phyloP scores from a whole-genome alignment of 2,888 invertebrate species.

The Melolontha melolontha region DNA sequence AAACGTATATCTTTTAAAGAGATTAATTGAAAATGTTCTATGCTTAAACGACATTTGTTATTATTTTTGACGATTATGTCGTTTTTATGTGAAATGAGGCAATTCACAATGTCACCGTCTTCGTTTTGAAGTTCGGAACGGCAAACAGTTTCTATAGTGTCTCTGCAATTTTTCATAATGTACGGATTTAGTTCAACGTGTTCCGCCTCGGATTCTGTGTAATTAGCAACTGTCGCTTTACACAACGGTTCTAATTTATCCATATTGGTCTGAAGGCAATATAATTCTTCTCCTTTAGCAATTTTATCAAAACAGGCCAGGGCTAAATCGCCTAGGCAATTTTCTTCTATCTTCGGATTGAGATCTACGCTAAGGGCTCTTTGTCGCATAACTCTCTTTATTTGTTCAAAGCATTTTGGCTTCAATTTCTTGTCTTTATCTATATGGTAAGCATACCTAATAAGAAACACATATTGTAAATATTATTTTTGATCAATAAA shows the following conservation, averaged over 20 bases:
- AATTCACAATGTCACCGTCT: conserved; percentile 93
- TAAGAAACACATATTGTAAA: conserved; percentile 62
- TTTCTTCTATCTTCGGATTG: conserved; percentile 93
- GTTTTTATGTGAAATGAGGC: conserved; percentile 92
- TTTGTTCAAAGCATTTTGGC: conserved; percentile 78
- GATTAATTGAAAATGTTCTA: conserved; percentile 97
- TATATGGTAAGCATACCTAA: conserved; percentile 74
- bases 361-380: conserved; percentile 93
- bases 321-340: conserved; percentile 88
- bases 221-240: conserved; percentile 81
- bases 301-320: conserved; percentile 85
- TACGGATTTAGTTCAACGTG: conserved; percentile 91
- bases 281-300: conserved; percentile 91
- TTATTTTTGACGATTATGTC: conserved; percentile 83
- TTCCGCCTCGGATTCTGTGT: conserved; percentile 91
- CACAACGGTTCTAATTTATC: conserved; percentile 78
- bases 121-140: conserved; percentile 77
- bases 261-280: conserved; percentile 89
- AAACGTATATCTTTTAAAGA: conserved; percentile 94
- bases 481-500: no score
- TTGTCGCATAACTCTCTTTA: conserved; percentile 92
- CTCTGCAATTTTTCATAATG: conserved; percentile 84
- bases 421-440: conserved; percentile 66
- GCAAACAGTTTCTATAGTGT: conserved; percentile 83
- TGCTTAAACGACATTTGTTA: conserved; percentile 88